Evolutionary conservation across 2,888 invertebrate species (phyloP).

Genomic region (Scaptomyza parva): DNA sequence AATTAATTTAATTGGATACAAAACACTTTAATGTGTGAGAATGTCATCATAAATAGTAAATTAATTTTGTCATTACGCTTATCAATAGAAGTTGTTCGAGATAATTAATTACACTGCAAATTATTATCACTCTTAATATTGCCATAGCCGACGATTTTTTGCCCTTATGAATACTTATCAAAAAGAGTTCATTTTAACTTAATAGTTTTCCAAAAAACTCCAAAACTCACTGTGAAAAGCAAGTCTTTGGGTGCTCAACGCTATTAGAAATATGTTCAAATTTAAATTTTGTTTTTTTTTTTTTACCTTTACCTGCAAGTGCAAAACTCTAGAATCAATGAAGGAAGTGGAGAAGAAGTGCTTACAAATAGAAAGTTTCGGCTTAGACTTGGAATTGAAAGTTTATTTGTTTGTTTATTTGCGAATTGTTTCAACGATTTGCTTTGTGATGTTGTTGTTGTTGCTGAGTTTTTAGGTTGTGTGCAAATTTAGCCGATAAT

Average conservation of each 20-base stretch:
- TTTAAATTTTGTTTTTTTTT: neutral
- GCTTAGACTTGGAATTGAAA: slow-evolving; percentile 9
- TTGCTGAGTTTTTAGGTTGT: slow-evolving; percentile 18
- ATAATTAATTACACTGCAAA: neutral
- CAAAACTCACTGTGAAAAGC: no score
- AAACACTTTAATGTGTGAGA: neutral
- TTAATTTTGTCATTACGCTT: neutral
- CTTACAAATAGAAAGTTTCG: slow-evolving; percentile 22
- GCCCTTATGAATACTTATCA: no score
- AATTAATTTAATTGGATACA: neutral
- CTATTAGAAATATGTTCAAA: neutral
- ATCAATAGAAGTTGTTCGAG: neutral
- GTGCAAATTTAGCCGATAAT: slow-evolving; percentile 52
- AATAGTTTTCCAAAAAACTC: no score
- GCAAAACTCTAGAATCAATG: neutral
- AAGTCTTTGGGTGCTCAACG: no score
- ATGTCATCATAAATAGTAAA: slow-evolving; percentile 1
- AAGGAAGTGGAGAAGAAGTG: neutral
- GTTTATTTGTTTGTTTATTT: slow-evolving; percentile 61
- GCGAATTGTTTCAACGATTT: slow-evolving; percentile 34
- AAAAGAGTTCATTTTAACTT: no score
- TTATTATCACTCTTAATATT: no score
- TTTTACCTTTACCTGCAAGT: neutral
- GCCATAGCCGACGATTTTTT: no score
- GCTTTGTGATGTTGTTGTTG: slow-evolving; percentile 6